Base-by-base conservation (phyloP, 1,140 invertebrate species). In the Archegozetes longisetosus region DNA sequence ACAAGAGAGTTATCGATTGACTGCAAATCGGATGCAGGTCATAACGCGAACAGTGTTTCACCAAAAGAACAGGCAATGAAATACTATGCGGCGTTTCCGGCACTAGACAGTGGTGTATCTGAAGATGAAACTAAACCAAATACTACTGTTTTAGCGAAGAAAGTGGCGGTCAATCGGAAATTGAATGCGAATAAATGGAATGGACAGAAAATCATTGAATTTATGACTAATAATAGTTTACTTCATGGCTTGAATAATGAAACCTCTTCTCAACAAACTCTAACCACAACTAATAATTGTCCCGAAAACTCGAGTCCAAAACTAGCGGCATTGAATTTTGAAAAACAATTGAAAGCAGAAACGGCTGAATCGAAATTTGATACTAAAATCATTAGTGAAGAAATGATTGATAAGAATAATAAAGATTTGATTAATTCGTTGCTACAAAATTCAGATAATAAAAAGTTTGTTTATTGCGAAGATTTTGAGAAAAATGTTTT, bases 61-160 rank as follows among this genome's bases (percentile, higher is more conserved):
- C 50, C 20, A 51, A 22, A 25, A 25, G 57, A 58, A 14, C 46
- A 50, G 26, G 57, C 57, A 20, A 20, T 20, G 22, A 58, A 52
- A 46, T 68, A 67, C 46, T 68, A 62, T 55, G 64, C 61, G 32
- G 64, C 66, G n/a, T 68, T 68, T 64, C 66, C 66, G 24, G 55
- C 64, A 54, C 59, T 67, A 17, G 32, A 40, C 32, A 40, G 6
- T 17, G n/a, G n/a, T n/a, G n/a, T n/a, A n/a, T n/a, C n/a, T n/a
- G n/a, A n/a, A n/a, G n/a, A n/a, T n/a, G n/a, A n/a, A n/a, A n/a
- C n/a, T n/a, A n/a, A n/a, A n/a, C n/a, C n/a, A n/a, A 40, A 40
- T 17, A 40, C 6, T 17, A 40, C 32, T 40, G 32, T 40, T 17
- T 9, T 9, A 9, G 32, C 6, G 6, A 40, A 40, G 32, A 40